A percentile compares a stretch with the other conserved stretches of the same genome.
These are phyloP conservation scores for Lepetodrilus schrolli DNA, from an alignment of 2,888 invertebrate species.

Conservation along the genomic window DNA sequence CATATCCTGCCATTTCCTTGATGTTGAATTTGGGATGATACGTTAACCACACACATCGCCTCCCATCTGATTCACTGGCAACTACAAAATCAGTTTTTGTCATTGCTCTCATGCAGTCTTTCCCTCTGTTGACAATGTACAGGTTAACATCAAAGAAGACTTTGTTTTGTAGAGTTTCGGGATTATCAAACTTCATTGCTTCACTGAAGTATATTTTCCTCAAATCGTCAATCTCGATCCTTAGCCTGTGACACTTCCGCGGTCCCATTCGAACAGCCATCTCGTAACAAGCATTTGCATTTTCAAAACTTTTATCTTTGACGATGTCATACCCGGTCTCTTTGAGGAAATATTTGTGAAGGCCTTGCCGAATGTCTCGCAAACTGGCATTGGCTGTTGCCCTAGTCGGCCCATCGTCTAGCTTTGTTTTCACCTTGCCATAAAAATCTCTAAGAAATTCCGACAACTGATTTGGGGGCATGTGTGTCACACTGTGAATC, in stretches of 20 bases:
- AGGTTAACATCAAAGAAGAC: constrained; percentile 68
- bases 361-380: constrained; percentile 54
- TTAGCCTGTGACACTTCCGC: constrained; percentile 58
- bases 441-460: constrained; percentile 65
- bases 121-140: constrained; percentile 67
- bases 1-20: constrained; percentile 51
- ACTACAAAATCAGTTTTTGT: constrained; percentile 66
- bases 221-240: constrained; percentile 64
- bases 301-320: constrained; percentile 52
- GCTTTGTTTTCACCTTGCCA: constrained; percentile 51
- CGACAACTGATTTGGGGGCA: constrained; percentile 55
- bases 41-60: constrained; percentile 63
- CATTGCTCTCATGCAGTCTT: constrained; percentile 65
- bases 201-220: constrained; percentile 63
- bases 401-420: constrained; percentile 45
- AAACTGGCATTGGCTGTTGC: constrained; percentile 45
- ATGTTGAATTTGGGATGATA: constrained; percentile 62
- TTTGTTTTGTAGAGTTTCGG: constrained; percentile 67
- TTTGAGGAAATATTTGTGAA: constrained; percentile 61
- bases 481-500: constrained; percentile 54
- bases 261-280: constrained; percentile 46
- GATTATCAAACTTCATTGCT: constrained; percentile 61
- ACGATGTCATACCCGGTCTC: constrained; percentile 59
- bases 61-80: constrained; percentile 56
- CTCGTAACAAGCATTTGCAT: constrained; percentile 59